phyloP scores from a whole-genome alignment of 2,113 vertebrate species.

The Tetraodon nigroviridis region DNA sequence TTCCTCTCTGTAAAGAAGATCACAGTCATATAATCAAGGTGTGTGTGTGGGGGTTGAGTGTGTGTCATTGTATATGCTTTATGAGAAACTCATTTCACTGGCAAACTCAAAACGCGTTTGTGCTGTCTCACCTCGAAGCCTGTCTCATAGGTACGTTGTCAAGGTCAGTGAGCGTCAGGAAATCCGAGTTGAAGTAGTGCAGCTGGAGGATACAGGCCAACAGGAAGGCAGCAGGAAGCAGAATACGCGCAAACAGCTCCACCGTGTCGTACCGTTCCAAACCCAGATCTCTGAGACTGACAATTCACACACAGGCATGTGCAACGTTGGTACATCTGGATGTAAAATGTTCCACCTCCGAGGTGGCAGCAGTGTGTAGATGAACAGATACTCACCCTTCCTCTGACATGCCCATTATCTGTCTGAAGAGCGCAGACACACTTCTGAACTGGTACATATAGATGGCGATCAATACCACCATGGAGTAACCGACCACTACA shows the following conservation, averaged over 20 bases:
- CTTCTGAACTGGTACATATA: slow-evolving; percentile 79
- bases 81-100: no score
- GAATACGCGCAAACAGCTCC: slow-evolving; percentile 72
- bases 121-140: slow-evolving; percentile 55
- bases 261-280: slow-evolving; percentile 67
- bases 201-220: slow-evolving; percentile 76
- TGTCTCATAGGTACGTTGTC: slow-evolving; percentile 55
- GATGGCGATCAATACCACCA: slow-evolving; percentile 73
- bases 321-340: background rate
- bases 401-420: slow-evolving; percentile 77
- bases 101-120: no score
- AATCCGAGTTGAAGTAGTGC: slow-evolving; percentile 76
- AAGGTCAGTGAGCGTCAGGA: slow-evolving; percentile 74
- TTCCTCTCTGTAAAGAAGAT: slow-evolving; percentile 61
- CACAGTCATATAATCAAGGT: background rate
- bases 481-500: slow-evolving; percentile 74
- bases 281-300: slow-evolving; percentile 74
- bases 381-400: slow-evolving; percentile 64
- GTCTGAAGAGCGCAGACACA: slow-evolving; percentile 72
- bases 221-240: slow-evolving; percentile 73
- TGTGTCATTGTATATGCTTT: no score
- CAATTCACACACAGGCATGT: background rate
- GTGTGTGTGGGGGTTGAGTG: no score
- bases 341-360: background rate
- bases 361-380: background rate